phyloP scores from a whole-genome alignment of 2,797 vertebrate genomes.

The Tragelaphus eurycerus region DNA sequence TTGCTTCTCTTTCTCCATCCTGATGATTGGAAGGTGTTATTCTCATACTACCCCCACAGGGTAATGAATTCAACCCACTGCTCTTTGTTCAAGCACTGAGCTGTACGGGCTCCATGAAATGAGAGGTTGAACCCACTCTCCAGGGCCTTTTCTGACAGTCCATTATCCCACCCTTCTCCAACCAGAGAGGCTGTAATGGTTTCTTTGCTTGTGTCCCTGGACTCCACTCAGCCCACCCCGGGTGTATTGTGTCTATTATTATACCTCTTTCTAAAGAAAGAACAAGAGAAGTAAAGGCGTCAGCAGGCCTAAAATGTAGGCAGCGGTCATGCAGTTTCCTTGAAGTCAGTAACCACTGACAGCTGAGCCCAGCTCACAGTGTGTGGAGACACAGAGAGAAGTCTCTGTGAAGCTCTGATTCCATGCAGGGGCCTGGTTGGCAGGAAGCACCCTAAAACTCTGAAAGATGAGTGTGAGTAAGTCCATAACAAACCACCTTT shows the following conservation, averaged over 20 bases:
- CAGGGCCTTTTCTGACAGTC: neutral
- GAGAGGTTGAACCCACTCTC: neutral
- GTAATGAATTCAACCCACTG: neutral
- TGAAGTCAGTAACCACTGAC: neutral
- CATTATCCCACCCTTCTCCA: neutral
- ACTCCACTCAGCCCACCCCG: neutral
- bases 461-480: neutral
- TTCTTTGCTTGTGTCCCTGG: neutral
- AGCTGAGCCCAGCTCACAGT: neutral
- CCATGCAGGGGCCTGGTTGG: accelerated
- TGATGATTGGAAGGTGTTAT: constrained; percentile 9
- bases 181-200: neutral
- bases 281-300: neutral
- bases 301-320: neutral
- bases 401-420: neutral
- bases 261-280: neutral
- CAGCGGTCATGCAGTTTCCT: neutral
- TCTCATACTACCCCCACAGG: neutral
- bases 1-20: neutral
- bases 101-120: neutral
- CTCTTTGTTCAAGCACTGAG: neutral
- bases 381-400: neutral
- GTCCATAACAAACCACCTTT: neutral
- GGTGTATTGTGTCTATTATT: neutral
- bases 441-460: neutral